These are phyloP conservation scores for Noctua fimbriata DNA, from an alignment of 2,888 invertebrate species.

Conservation along the genomic window DNA sequence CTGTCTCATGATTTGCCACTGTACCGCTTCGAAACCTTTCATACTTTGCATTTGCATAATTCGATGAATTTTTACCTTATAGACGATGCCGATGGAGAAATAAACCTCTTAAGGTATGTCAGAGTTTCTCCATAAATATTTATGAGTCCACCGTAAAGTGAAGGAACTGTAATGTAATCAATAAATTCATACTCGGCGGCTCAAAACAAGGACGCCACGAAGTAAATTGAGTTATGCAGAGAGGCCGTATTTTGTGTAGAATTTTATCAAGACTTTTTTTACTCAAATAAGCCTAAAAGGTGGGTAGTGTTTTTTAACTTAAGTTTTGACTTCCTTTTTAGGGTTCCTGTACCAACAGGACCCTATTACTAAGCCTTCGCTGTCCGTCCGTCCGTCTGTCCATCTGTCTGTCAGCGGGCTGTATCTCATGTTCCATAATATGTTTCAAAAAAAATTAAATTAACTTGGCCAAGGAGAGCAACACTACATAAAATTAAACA, in stretches of 20 bases:
- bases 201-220: conserved; percentile 26
- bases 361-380: too few relatives aligned
- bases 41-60: conserved; percentile 44
- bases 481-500: too few relatives aligned
- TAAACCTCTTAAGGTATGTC: conserved; percentile 30
- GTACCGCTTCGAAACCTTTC: conserved; percentile 15
- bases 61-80: conserved; percentile 36
- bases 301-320: background rate
- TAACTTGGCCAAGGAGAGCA: too few relatives aligned
- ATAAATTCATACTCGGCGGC: conserved; percentile 33
- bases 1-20: background rate
- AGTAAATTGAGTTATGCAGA: conserved; percentile 35
- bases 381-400: too few relatives aligned
- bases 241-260: conserved; percentile 5
- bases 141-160: conserved; percentile 47
- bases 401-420: too few relatives aligned
- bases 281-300: background rate
- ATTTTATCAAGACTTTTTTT: background rate
- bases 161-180: conserved; percentile 33
- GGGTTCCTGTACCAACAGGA: too few relatives aligned
- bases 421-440: too few relatives aligned
- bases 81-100: conserved; percentile 24
- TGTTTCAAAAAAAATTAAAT: too few relatives aligned
- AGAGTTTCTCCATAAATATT: conserved; percentile 49
- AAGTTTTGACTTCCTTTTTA: background rate